A percentile compares a stretch with the other conserved stretches of the same genome.
phyloP scores from a whole-genome alignment of 2,888 invertebrate genomes.

The Leptinotarsa haldemani region DNA sequence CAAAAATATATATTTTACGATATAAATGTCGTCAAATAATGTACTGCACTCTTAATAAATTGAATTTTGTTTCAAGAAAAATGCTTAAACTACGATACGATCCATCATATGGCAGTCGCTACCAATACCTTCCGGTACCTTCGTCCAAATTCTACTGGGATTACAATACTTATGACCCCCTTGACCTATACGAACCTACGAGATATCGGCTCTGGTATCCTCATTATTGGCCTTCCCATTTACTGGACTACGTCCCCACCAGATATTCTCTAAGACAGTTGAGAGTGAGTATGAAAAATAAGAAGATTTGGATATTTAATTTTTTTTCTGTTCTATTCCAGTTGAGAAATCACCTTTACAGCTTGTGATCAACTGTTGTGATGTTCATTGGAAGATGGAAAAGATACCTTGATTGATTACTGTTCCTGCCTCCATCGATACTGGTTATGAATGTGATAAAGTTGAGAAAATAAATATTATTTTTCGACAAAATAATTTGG shows the following conservation, averaged over 20 bases:
- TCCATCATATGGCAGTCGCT: conserved; percentile 48
- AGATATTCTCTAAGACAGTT: conserved; percentile 47
- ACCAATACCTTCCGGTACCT: conserved; percentile 47
- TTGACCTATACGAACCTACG: conserved; percentile 47
- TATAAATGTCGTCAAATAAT: too few species aligned
- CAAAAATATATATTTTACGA: too few species aligned
- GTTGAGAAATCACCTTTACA: conserved; percentile 41
- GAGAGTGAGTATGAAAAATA: conserved; percentile 36
- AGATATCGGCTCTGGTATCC: conserved; percentile 49
- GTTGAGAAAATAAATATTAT: background rate
- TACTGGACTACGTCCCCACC: conserved; percentile 46
- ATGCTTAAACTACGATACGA: conserved; percentile 51
- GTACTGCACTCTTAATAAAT: too few species aligned
- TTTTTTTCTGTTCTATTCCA: conserved; percentile 21
- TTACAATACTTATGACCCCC: conserved; percentile 46
- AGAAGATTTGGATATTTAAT: background rate
- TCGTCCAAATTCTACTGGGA: conserved; percentile 49
- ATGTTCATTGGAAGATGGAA: background rate
- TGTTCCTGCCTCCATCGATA: background rate
- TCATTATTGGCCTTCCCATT: conserved; percentile 51
- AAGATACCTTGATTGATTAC: background rate
- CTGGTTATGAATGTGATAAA: background rate
- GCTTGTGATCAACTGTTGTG: conserved; percentile 10
- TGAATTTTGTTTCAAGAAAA: conserved; percentile 18
- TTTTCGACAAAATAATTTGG: background rate